Evolutionary conservation across 1,140 invertebrate species (phyloP).

Genomic region (Himalopsyche phryganea): DNA sequence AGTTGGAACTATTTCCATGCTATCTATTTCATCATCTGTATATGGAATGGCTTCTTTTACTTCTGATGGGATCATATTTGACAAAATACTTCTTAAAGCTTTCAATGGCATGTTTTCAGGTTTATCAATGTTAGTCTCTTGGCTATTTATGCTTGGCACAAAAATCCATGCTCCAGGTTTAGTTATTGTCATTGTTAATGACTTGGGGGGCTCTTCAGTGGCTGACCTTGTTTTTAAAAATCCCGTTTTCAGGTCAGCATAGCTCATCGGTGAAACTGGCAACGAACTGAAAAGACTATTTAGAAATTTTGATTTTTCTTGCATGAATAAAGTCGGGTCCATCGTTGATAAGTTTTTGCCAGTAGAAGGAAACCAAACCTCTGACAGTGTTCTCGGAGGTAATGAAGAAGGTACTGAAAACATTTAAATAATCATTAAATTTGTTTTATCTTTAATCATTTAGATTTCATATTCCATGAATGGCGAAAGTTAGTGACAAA

Average conservation of each 20-base stretch:
- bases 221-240: neutral
- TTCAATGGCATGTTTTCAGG: neutral
- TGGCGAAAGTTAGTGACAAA: too few relatives aligned
- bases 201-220: neutral
- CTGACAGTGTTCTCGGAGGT: neutral
- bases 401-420: neutral
- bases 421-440: neutral
- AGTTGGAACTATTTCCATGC: too few relatives aligned
- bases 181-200: neutral
- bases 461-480: too few relatives aligned
- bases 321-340: neutral
- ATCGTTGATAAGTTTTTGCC: neutral
- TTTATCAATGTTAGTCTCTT: neutral
- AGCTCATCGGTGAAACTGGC: neutral
- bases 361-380: neutral
- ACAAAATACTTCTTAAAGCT: neutral
- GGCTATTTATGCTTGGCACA: neutral
- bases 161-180: neutral
- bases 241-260: neutral
- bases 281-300: neutral
- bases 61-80: neutral
- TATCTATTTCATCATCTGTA: neutral
- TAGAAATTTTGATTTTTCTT: conserved; percentile 1
- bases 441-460: neutral
- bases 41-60: neutral